Evolutionary conservation across 2,888 invertebrate genomes (phyloP), one percentile per base, ranked within the genome.

Genomic region (Caenorhabditis sp.): DNA sequence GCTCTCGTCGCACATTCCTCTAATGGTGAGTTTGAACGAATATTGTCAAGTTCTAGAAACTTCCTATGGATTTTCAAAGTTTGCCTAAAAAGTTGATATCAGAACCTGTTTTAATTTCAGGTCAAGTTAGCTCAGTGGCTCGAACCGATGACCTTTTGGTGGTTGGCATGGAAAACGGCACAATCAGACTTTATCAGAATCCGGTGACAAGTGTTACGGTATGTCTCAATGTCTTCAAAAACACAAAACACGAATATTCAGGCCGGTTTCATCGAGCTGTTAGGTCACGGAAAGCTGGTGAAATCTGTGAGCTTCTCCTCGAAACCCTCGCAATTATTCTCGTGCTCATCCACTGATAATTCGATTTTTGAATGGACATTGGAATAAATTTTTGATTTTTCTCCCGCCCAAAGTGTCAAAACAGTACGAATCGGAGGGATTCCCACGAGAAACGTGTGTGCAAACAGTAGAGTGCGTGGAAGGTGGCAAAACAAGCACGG

Each of bases 91-190:
- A n/a, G n/a, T n/a, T n/a, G n/a, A n/a, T n/a, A n/a, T n/a, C n/a
- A n/a, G n/a, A n/a, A n/a, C n/a, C n/a, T n/a, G n/a, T n/a, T n/a
- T n/a, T n/a, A 26, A 20, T 35, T 39, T 13, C 15, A 71, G 62
- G 62, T 11, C 68, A 73, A 55, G 41, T 74, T 1, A 48, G 52
- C 4, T 30, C 58, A 0, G 73, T 73, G 13, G 45, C 79, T 13
- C 55, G 45, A 17, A 43, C 32, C 27, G 75, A 75, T 4, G 55
- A 70, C 2, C 17, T 79, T 0, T n/a, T 58, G 11, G 83, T 75
- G 7, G 46, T 59, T 45, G 79, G 78, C 8, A 63, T 75, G 63
- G 75, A 78, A 32, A 78, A 76, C 24, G 83, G 83, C 17, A 78
- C 78, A 0, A 70, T 81, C 24, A 62, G 81, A 11, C 26, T 83